Evolutionary conservation across 1,140 invertebrate species (phyloP).

Genomic region (Conus ventricosus): DNA sequence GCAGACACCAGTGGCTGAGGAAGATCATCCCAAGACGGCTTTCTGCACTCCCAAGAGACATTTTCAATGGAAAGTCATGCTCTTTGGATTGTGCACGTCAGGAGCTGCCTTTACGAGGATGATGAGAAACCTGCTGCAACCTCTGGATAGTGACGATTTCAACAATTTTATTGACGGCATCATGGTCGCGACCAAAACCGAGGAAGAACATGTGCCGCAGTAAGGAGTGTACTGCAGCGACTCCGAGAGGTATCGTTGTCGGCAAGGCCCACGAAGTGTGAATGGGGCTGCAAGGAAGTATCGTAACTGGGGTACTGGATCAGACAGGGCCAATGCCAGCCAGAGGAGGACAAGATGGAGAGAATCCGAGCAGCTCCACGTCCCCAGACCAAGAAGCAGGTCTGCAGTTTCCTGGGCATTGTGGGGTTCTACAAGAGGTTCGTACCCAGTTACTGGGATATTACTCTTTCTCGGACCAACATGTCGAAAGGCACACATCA

Average conservation of each 20-base stretch:
- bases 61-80: conserved; percentile 43
- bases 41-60: conserved; percentile 41
- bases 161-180: conserved; percentile 32
- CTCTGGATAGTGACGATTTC: neutral
- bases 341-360: conserved; percentile 42
- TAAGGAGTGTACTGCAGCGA: neutral
- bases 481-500: no score
- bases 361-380: conserved; percentile 63
- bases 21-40: conserved; percentile 24
- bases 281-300: neutral
- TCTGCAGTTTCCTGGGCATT: neutral
- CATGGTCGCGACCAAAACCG: neutral
- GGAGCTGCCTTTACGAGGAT: conserved; percentile 40
- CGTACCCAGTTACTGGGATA: no score
- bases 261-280: neutral
- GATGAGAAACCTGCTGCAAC: conserved; percentile 41
- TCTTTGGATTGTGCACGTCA: conserved; percentile 50
- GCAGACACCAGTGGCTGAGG: conserved; percentile 35
- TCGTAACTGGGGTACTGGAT: conserved; percentile 7
- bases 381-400: conserved; percentile 69
- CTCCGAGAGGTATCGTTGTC: neutral
- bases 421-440: neutral
- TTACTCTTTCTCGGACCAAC: no score
- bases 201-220: neutral
- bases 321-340: neutral